Evolutionary conservation across 2,797 vertebrate genomes (phyloP), one percentile per base, ranked within the genome.

Genomic region (Pipistrellus kuhlii): DNA sequence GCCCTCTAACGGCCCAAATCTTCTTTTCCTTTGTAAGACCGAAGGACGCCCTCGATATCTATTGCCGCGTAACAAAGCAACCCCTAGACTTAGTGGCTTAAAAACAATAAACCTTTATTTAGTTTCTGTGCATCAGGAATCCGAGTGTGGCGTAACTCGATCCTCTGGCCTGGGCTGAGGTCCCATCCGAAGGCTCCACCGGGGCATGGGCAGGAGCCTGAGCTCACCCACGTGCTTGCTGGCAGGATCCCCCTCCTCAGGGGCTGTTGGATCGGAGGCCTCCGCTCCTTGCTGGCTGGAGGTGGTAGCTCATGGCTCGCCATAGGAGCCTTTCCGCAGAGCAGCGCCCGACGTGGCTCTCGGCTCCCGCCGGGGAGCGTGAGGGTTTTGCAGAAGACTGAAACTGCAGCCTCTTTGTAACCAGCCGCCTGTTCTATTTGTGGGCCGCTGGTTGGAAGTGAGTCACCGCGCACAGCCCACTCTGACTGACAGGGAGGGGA

Each of bases 211-310:
- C 25, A 48, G 3, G 8, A 8, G 3, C 88, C 90, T 44, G 27
- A 32, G 27, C 53, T 38, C n/a, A 4, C 15, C n/a, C 44, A 2
- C 0, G 0, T 7, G 8, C 13, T 13, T 18, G 12, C 59, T 25
- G 72, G 51, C 25, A 59, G 48, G 35, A 18, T 57, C 35, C 20
- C 10, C 13, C 27, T 85, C 73, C 76, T 62, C 3, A 5, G 3
- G n/a, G 55, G 6, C 27, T 68, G 21, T 18, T 32, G 62, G 48
- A 11, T 62, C 18, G 21, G 48, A 41, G 35, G n/a, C 69, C 44
- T 51, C 13, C 25, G 8, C 35, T 66, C 64, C 69, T 20, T 14
- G 23, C 53, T 92, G 57, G 21, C 9, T 21, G 38, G 53, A 51
- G 51, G 12, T 57, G 18, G 17, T 46, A 32, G 25, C 66, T 30